A percentile compares a stretch with the other conserved stretches of the same genome.
Conservation (phyloP, 2,113 vertebrate species). For the Marmota monax region DNA sequence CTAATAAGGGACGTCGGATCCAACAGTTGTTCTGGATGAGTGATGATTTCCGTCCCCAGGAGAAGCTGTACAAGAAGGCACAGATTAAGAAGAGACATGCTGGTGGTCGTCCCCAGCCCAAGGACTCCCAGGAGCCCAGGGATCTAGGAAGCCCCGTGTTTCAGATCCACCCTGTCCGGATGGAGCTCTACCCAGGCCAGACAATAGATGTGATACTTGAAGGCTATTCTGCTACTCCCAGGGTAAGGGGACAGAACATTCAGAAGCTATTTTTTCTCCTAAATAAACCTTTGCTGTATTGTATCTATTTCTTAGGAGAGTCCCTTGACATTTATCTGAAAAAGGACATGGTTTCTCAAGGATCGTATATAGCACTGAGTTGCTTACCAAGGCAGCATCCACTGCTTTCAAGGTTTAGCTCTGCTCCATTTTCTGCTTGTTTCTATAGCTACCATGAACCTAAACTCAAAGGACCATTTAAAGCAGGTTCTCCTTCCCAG, state of each 20-base stretch:
- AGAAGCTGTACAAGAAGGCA: conserved; percentile 34
- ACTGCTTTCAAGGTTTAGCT: conserved; percentile 62
- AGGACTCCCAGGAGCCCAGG: fast-evolving
- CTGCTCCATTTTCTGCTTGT: conserved; percentile 75
- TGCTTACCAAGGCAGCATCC: conserved; percentile 81
- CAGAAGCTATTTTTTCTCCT: conserved; percentile 7
- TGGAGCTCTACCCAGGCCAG: conserved; percentile 89
- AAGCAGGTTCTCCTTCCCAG: not conserved
- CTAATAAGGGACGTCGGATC: conserved; percentile 88
- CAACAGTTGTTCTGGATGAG: conserved; percentile 91
- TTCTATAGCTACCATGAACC: conserved; percentile 65
- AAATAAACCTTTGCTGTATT: not conserved
- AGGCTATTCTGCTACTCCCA: conserved; percentile 87
- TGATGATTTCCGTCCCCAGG: conserved; percentile 75
- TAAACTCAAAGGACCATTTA: conserved; percentile 11
- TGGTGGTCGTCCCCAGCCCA: not conserved
- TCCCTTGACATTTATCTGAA: conserved; percentile 60
- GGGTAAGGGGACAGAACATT: conserved; percentile 84
- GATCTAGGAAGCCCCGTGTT: conserved; percentile 83
- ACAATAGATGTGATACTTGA: conserved; percentile 88
- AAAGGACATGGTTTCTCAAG: conserved; percentile 59
- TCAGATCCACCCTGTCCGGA: conserved; percentile 85
- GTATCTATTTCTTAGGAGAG: conserved; percentile 8
- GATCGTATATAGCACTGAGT: conserved; percentile 29
- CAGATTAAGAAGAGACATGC: not conserved